A percentile compares a stretch with the other conserved stretches of the same genome.
These are phyloP conservation scores for Pangasius macronema DNA, from an alignment of 2,797 vertebrate genomes.

Conservation along the genomic window DNA sequence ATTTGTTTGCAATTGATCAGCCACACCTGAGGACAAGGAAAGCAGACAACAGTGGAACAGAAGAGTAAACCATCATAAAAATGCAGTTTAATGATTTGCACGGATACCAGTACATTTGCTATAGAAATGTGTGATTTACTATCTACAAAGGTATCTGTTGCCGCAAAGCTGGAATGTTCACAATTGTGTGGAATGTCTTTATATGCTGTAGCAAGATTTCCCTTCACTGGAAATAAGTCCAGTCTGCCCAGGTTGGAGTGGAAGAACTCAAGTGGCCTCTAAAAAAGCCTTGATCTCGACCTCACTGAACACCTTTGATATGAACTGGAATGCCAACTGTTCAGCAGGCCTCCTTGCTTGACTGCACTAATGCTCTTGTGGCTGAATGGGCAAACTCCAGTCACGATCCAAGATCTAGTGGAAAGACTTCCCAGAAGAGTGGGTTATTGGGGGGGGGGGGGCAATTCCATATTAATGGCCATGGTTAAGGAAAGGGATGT, in stretches of 20 bases:
- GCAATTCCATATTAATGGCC: not conserved
- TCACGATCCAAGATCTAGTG: not conserved
- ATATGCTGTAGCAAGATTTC: not conserved
- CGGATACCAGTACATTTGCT: not conserved
- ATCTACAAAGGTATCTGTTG: not conserved
- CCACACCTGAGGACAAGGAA: constrained; percentile 80
- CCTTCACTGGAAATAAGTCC: not conserved
- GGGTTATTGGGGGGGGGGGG: not conserved
- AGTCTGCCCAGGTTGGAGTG: not conserved
- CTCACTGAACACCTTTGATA: not conserved
- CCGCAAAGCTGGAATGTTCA: not conserved
- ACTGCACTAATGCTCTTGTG: not conserved
- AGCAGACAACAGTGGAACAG: not conserved
- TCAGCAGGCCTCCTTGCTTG: not conserved
- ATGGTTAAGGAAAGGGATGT: not conserved
- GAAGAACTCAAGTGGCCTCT: not conserved
- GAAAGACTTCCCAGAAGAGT: not conserved
- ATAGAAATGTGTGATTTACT: not conserved
- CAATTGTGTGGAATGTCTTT: not conserved
- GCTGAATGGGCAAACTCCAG: not conserved
- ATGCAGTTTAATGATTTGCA: not conserved
- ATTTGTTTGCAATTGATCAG: constrained; percentile 97
- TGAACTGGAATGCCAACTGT: not conserved
- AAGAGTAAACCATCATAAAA: not conserved
- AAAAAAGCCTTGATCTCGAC: not conserved